phyloP scores from a whole-genome alignment of 2,888 invertebrate species.

The Cheilosia impressa region DNA sequence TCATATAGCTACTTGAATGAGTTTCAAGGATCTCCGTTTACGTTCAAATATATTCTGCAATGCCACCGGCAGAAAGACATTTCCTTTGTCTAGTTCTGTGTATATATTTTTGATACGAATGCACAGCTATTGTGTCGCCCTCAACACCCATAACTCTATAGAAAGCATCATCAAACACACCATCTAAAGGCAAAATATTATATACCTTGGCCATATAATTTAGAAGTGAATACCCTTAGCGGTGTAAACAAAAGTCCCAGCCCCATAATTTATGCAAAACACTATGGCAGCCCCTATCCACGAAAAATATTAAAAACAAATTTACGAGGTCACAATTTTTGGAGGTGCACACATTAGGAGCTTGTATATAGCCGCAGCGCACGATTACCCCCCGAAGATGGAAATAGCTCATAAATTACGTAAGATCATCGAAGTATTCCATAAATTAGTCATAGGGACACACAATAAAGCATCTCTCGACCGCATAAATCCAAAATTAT shows the following conservation, averaged over 20 bases:
- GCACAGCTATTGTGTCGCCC: no score
- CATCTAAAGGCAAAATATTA: not conserved
- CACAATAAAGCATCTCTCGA: constrained; percentile 74
- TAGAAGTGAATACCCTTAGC: constrained; percentile 50
- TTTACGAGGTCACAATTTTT: constrained; percentile 72
- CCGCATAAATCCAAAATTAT: constrained; percentile 73
- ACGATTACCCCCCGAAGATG: constrained; percentile 70
- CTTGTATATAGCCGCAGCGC: constrained; percentile 36
- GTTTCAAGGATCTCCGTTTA: no score
- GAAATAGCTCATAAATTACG: constrained; percentile 65
- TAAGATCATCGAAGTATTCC: constrained; percentile 73
- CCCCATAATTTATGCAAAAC: constrained; percentile 61
- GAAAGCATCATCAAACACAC: no score
- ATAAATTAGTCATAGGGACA: constrained; percentile 75
- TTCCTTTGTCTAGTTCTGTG: no score
- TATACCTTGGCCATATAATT: not conserved
- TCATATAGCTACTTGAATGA: no score
- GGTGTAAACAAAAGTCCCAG: constrained; percentile 61
- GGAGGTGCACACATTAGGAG: constrained; percentile 59
- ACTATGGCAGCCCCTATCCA: constrained; percentile 16
- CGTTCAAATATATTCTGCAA: no score
- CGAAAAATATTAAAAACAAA: constrained; percentile 63
- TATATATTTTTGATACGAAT: no score
- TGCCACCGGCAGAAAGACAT: no score
- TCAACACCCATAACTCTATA: no score